A percentile compares a stretch with the other conserved stretches of the same genome.
Conservation (phyloP, 2,888 invertebrate species). For the Aporophyla lueneburgensis region DNA sequence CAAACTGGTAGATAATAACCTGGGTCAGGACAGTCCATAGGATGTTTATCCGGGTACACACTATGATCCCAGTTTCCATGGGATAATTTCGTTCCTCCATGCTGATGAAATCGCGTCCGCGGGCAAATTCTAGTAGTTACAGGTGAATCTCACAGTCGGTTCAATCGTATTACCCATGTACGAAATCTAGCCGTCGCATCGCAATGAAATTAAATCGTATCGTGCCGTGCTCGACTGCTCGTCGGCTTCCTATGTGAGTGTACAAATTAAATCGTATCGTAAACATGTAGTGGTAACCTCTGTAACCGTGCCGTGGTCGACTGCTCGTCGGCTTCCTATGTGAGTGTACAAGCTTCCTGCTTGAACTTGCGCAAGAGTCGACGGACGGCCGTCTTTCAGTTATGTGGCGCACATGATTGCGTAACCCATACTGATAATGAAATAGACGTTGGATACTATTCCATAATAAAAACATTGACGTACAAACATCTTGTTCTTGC, state of each 20-base stretch:
- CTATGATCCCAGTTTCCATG: neutral
- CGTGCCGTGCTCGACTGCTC: neutral
- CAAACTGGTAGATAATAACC: neutral
- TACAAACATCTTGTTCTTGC: neutral
- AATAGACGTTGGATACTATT: neutral
- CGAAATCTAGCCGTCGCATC: neutral
- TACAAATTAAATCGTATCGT: slow-evolving; percentile 8
- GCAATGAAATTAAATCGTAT: neutral
- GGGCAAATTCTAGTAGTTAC: neutral
- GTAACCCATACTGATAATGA: neutral
- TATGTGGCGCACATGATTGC: slow-evolving; percentile 3
- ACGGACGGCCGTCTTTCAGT: slow-evolving; percentile 11
- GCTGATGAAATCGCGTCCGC: no score
- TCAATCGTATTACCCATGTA: neutral
- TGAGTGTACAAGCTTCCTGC: slow-evolving; percentile 31
- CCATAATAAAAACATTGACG: neutral
- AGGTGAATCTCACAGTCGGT: neutral
- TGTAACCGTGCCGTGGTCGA: neutral
- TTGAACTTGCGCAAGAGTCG: slow-evolving; percentile 30
- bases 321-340: slow-evolving; percentile 3
- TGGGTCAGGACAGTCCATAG: neutral
- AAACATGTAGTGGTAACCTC: neutral
- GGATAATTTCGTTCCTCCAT: neutral
- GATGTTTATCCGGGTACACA: neutral
- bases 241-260: slow-evolving; percentile 16